Base-by-base conservation (phyloP, 2,113 vertebrate genomes). In the Gallinago media region DNA sequence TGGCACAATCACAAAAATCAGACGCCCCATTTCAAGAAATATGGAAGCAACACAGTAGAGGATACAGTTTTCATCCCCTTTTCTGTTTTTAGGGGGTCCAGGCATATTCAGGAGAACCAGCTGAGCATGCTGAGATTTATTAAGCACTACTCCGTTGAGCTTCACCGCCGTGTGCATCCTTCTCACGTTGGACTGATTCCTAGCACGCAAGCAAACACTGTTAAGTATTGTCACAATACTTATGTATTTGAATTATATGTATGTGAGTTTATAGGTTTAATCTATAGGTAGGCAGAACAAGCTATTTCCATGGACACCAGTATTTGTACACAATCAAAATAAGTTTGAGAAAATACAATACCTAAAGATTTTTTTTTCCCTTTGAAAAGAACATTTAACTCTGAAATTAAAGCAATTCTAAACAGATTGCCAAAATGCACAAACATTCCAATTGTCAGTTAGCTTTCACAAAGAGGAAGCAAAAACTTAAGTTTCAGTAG, bases 1-100 rank as follows among this genome's bases (percentile, higher is more conserved):
- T 11, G 22, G 25, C 20, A 92, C 18, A 44, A 56, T 18, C 36
- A 54, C 29, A 78, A 63, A 70, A 78, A 40, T 8, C 0, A 65
- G 38, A 71, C 21, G 19, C 18, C 31, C 8, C 8, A 0, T 73
- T 67, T 71, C 55, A 91, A 31, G 29, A 80, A 63, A 66, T 27
- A 82, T 3, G 6, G 32, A 55, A 87, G 21, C 14, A 85, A 15
- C 13, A 47, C 0, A 40, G 8, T 5, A 55, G 95, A 99, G 99
- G 99, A 99, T 99, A 99, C 99, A 99, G 97, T 99, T 99, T 97
- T 99, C 99, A 6, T 99, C 99, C 1, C 99, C 99, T 77, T 99
- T 99, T 73, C 98, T 97, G 98, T 98, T 99, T 91, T 70, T 98
- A 1, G 99, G 99, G 4, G 99, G 99, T 52, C 99, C 99, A 0